Base-by-base conservation (phyloP, 2,888 invertebrate genomes). In the Tipula unca region DNA sequence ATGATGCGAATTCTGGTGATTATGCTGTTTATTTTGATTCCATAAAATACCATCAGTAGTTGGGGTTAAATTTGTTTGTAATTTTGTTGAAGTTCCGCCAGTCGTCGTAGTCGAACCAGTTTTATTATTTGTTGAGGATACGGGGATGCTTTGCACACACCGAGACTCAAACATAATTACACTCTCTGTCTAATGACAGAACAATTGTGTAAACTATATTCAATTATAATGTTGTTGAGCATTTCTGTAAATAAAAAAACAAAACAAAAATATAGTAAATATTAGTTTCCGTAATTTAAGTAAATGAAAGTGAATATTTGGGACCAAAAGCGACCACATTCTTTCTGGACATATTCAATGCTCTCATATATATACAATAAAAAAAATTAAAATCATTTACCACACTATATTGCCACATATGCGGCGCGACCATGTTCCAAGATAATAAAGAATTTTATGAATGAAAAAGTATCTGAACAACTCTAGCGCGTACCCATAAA, bases 121-220 rank as follows among this genome's bases (percentile, higher is more conserved):
- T 69, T 69, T 69, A 69, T 25, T 69, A 83, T 85, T 82, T 32
- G 36, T 36, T 85, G 89, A 90, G 90, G 90, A 89, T 89, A 94
- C 94, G 89, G 93, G 92, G 92, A 94, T 94, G 93, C 94, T 93
- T 91, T 94, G 94, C 91, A 93, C 93, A 90, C 94, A 94, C 92
- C 94, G 93, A 93, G 93, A 93, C 91, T 94, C 94, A 93, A 94
- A 93, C 94, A 94, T 94, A 93, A 92, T 93, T 92, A 92, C 91
- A 89, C 86, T 48, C n/a, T 85, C 85, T 85, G 85, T 85, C 85
- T 54, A 32, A 32, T 6, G 48, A 85, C 85, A 85, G 48, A 48
- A 85, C 20, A 84, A 36, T 39, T 35, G 17, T 25, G 25, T 84
- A 84, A 84, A 32, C 29, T 83, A 83, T 32, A 17, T 35, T 83